Evolutionary conservation across 2,797 vertebrate genomes (phyloP), one percentile per base, ranked within the genome.

Genomic region (Steatocranus sp.): DNA sequence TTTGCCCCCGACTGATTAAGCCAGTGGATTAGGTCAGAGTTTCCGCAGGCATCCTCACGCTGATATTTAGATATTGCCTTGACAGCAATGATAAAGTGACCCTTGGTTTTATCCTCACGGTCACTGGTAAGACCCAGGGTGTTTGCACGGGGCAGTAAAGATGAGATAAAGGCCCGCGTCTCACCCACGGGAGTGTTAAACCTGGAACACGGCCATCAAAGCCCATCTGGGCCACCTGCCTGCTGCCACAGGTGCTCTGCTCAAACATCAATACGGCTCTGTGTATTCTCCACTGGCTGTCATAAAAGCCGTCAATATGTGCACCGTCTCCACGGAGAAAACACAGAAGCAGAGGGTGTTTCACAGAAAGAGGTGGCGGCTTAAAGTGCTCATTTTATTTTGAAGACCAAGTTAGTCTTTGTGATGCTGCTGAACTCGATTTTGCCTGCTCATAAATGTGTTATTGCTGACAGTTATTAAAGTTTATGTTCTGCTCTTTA

Each of bases 101-200:
- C 68, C 41, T 48, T 27, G 15, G 6, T 27, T 48, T 27, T 18
- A 27, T 12, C 25, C 41, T 48, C 25, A n/a, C 7, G 11, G 68
- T 48, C 53, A 27, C 36, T 51, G 49, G 82, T 76, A 38, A 63
- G 77, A 34, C 11, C 73, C 34, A 41, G 70, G 25, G 77, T 93
- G 92, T 94, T 95, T 94, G 93, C 89, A 83, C 6, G 4, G 56
- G 61, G 90, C 90, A 83, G 88, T 95, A 92, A 94, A 93, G 75
- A 80, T 7, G 18, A 88, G 91, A 94, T 94, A 95, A 94, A 84
- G 86, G 32, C 68, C 58, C 0, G 9, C 1, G 17, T 76, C 50
- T 82, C 48, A 50, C 81, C 41, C 23, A 1, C 46, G 51, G 66
- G 58, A 75, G 82, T 8, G 78, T 76, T 89, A 56, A 54, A 78